These are phyloP conservation scores for Drosophila malerkotliana DNA, from an alignment of 1,140 invertebrate species.

Conservation along the genomic window DNA sequence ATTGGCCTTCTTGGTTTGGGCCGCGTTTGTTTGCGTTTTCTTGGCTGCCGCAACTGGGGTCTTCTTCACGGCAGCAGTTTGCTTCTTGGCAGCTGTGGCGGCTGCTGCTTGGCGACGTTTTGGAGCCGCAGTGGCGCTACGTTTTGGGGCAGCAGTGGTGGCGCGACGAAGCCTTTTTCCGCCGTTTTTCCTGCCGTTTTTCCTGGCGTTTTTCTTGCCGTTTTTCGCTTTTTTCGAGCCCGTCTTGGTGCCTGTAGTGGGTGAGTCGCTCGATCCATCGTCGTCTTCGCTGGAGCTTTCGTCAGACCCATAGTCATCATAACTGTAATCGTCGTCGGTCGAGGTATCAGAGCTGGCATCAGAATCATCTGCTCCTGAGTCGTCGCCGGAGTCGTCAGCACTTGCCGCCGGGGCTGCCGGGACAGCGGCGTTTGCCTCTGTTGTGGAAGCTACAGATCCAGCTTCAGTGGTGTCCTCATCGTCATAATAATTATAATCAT, in stretches of 20 bases:
- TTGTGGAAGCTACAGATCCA: neutral
- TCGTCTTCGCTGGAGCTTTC: neutral
- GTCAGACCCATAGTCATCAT: neutral
- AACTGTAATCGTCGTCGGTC: neutral
- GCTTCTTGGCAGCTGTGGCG: constrained; percentile 9
- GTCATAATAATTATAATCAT: neutral
- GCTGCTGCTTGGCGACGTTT: constrained; percentile 4
- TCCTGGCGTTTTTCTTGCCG: neutral
- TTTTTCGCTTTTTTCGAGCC: neutral
- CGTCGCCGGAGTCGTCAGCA: neutral
- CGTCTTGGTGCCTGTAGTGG: neutral
- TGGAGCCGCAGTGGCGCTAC: constrained; percentile 5
- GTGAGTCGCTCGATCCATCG: neutral
- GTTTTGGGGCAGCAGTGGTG: constrained; percentile 11
- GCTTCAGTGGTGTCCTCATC: neutral
- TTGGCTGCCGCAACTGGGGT: constrained; percentile 2
- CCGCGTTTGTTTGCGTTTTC: constrained; percentile 3
- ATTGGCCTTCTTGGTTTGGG: constrained; percentile 9
- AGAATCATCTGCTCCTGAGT: too few species aligned
- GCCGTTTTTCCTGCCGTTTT: constrained; percentile 7
- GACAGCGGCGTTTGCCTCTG: neutral
- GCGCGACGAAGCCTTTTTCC: neutral
- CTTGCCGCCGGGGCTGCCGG: neutral
- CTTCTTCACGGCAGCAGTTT: constrained; percentile 10
- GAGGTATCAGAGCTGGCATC: too few species aligned